A percentile compares a stretch with the other conserved stretches of the same genome.
phyloP scores from a whole-genome alignment of 2,113 vertebrate species.

The Xiphorhynchus elegans region DNA sequence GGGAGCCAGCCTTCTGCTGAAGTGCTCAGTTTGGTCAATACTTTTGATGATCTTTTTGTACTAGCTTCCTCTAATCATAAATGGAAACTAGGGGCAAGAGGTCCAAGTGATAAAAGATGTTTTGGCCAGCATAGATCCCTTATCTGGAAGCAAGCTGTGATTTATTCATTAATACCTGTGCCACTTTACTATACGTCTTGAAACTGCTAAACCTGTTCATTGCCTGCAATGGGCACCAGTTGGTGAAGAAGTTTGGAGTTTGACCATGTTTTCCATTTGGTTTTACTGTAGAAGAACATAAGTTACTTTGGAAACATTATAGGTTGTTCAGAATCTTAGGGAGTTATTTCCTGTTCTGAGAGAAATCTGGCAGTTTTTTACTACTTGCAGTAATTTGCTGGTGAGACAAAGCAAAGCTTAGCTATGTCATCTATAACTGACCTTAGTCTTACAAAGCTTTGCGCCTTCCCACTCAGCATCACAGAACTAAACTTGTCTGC shows the following conservation, averaged over 20 bases:
- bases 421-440: not conserved
- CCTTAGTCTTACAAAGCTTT: not conserved
- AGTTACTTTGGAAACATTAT: not conserved
- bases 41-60: not conserved
- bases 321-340: not conserved
- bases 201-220: not conserved
- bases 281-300: not conserved
- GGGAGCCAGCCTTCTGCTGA: not conserved
- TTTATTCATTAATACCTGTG: not conserved
- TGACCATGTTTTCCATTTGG: not conserved
- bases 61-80: not conserved
- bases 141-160: not conserved
- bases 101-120: not conserved
- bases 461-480: not conserved
- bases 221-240: not conserved
- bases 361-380: not conserved
- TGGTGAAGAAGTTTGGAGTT: not conserved
- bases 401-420: not conserved
- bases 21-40: not conserved
- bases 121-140: not conserved
- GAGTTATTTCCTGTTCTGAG: not conserved
- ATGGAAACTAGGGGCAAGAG: not conserved
- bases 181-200: not conserved
- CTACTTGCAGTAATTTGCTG: not conserved
- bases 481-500: not conserved